phyloP scores from a whole-genome alignment of 2,888 invertebrate genomes.

The Pardosa pseudoannulata region DNA sequence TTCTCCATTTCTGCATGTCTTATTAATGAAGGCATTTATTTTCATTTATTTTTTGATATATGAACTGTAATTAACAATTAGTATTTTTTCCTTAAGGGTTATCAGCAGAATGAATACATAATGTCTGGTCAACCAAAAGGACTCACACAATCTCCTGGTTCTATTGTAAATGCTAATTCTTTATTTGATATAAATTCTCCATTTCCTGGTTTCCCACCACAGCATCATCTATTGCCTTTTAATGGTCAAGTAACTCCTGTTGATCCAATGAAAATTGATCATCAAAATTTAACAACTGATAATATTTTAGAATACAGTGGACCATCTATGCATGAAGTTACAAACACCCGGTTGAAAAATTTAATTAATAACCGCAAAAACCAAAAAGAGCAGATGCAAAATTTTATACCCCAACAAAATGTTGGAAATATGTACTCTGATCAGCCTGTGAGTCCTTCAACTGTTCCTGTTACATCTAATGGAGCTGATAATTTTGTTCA shows the following conservation, averaged over 20 bases:
- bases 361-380: constrained; percentile 73
- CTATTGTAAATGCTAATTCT: constrained; percentile 18
- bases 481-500: constrained; percentile 39
- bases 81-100: constrained; percentile 33
- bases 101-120: constrained; percentile 49
- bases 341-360: constrained; percentile 73
- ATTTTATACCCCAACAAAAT: constrained; percentile 36
- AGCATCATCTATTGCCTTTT: constrained; percentile 54
- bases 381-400: constrained; percentile 73
- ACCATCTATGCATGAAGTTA: constrained; percentile 73
- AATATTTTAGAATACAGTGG: constrained; percentile 35
- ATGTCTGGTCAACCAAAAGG: constrained; percentile 41
- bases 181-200: constrained; percentile 55
- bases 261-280: constrained; percentile 37
- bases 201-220: constrained; percentile 54
- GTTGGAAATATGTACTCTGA: constrained; percentile 26
- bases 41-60: no score
- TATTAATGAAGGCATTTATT: no score
- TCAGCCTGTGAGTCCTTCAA: constrained; percentile 21
- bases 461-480: constrained; percentile 23
- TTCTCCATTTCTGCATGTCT: no score
- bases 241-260: constrained; percentile 54
- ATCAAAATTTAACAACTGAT: constrained; percentile 30
- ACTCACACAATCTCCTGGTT: constrained; percentile 33
- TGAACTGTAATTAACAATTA: no score